Percentiles rank a stretch among this genome's conserved stretches.
phyloP scores from a whole-genome alignment of 1,140 invertebrate species.

The Lucilia sericata region DNA sequence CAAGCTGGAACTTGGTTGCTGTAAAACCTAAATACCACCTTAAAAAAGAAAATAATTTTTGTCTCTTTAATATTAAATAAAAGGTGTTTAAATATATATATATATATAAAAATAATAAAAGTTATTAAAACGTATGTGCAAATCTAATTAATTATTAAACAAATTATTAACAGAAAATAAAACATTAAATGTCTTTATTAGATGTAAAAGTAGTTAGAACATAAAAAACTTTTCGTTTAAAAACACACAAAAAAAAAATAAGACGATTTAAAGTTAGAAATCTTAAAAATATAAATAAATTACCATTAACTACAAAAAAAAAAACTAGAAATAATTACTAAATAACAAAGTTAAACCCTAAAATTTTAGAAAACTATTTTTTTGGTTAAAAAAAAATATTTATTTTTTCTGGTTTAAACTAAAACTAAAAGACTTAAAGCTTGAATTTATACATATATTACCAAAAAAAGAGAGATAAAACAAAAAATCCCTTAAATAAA shows the following conservation, averaged over 20 bases:
- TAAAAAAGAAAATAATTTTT: not conserved
- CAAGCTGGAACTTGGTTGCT: constrained; percentile 38
- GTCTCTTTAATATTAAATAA: not conserved
- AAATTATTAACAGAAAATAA: not conserved
- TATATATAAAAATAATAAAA: not conserved
- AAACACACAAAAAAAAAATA: not conserved
- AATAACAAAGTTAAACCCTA: constrained; percentile 7
- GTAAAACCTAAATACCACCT: not conserved
- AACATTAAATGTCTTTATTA: constrained; percentile 38
- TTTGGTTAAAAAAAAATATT: not conserved
- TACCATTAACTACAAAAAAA: not conserved
- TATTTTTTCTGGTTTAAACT: not conserved
- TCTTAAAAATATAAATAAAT: constrained; percentile 7
- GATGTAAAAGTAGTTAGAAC: constrained; percentile 34
- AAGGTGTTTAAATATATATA: not conserved
- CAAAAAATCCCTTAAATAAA: not conserved
- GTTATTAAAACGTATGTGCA: not conserved
- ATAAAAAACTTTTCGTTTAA: not conserved
- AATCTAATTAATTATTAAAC: constrained; percentile 23
- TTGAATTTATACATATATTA: constrained; percentile 42
- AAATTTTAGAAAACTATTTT: not conserved
- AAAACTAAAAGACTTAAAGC: constrained; percentile 44
- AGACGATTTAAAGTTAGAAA: not conserved
- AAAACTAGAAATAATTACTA: not conserved
- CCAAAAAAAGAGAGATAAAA: not conserved